Conservation (phyloP, 37 sponge, comb jelly and placozoan genomes). For the Crambe crambe region DNA sequence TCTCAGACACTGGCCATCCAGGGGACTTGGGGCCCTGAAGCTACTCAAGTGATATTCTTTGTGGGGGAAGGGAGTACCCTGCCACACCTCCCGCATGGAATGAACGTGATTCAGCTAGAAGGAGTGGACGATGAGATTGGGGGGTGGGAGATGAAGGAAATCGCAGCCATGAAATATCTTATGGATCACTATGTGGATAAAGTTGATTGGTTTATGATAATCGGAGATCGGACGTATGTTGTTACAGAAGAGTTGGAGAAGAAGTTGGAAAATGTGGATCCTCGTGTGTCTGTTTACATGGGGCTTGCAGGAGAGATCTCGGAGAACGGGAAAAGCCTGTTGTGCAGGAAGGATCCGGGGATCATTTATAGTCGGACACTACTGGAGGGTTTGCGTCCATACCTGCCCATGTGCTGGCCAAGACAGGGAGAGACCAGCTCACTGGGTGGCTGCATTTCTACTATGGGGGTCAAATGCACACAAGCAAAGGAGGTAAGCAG, state of each 20-base stretch:
- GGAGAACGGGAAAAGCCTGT: background rate
- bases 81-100: conserved; percentile 47
- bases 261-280: conserved; percentile 19
- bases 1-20: conserved; percentile 55
- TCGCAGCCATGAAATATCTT: conserved; percentile 44
- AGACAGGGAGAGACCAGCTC: conserved; percentile 20
- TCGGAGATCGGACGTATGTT: conserved; percentile 46
- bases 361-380: conserved; percentile 46
- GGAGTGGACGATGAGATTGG: conserved; percentile 24
- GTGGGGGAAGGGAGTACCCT: conserved; percentile 22
- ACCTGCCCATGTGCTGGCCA: conserved; percentile 49
- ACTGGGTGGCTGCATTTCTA: conserved; percentile 26
- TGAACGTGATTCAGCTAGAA: conserved; percentile 57
- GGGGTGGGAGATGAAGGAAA: conserved; percentile 48
- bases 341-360: conserved; percentile 24
- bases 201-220: conserved; percentile 56
- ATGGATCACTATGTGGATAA: conserved; percentile 20
- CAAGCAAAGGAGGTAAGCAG: conserved; percentile 42
- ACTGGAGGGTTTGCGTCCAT: conserved; percentile 15
- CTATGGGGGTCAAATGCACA: conserved; percentile 39
- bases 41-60: conserved; percentile 40
- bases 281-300: conserved; percentile 26
- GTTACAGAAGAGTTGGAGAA: conserved; percentile 13
- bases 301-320: conserved; percentile 1
- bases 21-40: conserved; percentile 38